These are phyloP conservation scores for Carabus problematicus DNA, from an alignment of 2,888 invertebrate genomes.

Conservation along the genomic window DNA sequence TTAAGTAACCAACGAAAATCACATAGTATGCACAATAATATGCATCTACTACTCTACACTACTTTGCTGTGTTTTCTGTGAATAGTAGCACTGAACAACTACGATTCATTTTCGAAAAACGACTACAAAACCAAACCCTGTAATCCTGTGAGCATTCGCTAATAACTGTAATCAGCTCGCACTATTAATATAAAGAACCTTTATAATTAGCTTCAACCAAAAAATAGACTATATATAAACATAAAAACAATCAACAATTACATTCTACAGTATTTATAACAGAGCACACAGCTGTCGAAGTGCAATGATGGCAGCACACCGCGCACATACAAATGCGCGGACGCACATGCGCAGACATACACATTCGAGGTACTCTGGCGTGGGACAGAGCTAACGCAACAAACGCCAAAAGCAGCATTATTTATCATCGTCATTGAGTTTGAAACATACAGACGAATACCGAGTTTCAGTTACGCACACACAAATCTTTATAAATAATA, in stretches of 20 bases:
- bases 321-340: neutral
- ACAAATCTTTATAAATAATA: neutral
- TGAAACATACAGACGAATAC: too few relatives aligned
- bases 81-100: constrained; percentile 28
- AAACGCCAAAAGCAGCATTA: constrained; percentile 26
- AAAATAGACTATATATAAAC: constrained; percentile 62
- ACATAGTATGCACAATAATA: neutral
- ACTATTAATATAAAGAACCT: constrained; percentile 51
- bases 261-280: constrained; percentile 47
- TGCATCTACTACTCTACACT: neutral
- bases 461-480: constrained; percentile 11
- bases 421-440: neutral
- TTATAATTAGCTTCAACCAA: constrained; percentile 59
- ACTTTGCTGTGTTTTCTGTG: neutral
- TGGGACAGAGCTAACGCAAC: constrained; percentile 30
- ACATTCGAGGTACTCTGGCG: neutral
- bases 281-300: constrained; percentile 47
- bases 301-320: constrained; percentile 50
- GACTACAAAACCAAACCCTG: constrained; percentile 46
- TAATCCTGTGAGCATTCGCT: constrained; percentile 55
- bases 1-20: too few relatives aligned
- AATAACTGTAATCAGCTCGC: constrained; percentile 47
- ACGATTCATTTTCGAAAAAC: constrained; percentile 18
- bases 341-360: constrained; percentile 3
- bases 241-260: constrained; percentile 62